A percentile compares a stretch with the other conserved stretches of the same genome.
Evolutionary conservation across 2,797 vertebrate genomes (phyloP).

Genomic region (Miichthys miiuy): DNA sequence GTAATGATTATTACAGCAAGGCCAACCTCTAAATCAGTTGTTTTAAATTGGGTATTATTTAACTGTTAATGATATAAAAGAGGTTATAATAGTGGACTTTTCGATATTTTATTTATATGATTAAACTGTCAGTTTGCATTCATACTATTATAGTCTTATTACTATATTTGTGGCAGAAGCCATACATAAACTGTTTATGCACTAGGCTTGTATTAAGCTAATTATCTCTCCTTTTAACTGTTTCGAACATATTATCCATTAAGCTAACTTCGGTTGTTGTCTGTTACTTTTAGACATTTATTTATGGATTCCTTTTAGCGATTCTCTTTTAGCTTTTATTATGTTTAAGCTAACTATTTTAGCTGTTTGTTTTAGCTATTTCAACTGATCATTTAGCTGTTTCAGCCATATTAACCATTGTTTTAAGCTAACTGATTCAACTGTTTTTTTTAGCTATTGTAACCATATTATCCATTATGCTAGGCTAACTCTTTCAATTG

Average conservation of each 20-base stretch:
- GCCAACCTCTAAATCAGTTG: neutral
- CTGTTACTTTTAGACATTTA: neutral
- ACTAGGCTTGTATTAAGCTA: neutral
- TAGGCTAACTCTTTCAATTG: neutral
- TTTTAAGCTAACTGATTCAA: neutral
- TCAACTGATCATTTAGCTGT: neutral
- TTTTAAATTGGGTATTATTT: neutral
- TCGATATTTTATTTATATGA: neutral
- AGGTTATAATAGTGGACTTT: neutral
- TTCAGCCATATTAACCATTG: neutral
- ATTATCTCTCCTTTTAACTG: neutral
- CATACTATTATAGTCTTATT: too few relatives aligned
- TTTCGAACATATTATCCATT: too few relatives aligned
- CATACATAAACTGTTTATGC: too few relatives aligned
- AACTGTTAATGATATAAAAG: neutral
- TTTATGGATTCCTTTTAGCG: neutral
- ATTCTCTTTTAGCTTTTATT: too few relatives aligned
- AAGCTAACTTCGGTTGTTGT: too few relatives aligned
- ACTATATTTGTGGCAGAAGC: neutral
- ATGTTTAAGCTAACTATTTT: neutral
- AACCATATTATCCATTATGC: neutral
- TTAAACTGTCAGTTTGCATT: neutral
- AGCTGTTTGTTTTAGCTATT: neutral
- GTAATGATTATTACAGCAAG: neutral
- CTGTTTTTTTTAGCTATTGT: neutral